Conservation (phyloP, 2,888 invertebrate genomes). For the Drosophila fulvimacula region DNA sequence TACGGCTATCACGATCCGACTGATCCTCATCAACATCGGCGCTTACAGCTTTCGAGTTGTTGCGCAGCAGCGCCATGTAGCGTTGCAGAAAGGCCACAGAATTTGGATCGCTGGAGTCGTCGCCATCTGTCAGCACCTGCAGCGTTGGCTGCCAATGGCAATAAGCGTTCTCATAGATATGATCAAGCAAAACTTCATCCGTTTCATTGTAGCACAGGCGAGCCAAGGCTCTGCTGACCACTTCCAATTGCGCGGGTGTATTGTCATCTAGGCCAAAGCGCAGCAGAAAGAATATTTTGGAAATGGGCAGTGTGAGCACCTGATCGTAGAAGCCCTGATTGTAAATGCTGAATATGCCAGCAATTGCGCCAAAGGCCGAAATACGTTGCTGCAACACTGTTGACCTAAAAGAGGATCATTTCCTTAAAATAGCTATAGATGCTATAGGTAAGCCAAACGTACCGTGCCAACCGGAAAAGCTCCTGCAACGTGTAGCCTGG, state of each 20-base stretch:
- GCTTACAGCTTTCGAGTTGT: slow-evolving; percentile 69
- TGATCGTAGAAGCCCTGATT: slow-evolving; percentile 91
- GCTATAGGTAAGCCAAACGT: not conserved
- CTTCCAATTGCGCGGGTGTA: slow-evolving; percentile 89
- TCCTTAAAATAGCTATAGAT: fast-evolving
- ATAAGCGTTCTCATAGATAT: slow-evolving; percentile 88
- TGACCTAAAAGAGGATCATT: slow-evolving; percentile 85
- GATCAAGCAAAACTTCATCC: slow-evolving; percentile 91
- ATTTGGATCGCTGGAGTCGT: slow-evolving; percentile 79
- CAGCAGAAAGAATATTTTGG: slow-evolving; percentile 91
- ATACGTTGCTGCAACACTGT: slow-evolving; percentile 93
- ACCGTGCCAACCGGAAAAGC: slow-evolving; percentile 91
- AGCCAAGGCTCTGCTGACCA: slow-evolving; percentile 91
- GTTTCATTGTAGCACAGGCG: slow-evolving; percentile 90
- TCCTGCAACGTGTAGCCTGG: slow-evolving; percentile 97
- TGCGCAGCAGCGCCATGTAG: slow-evolving; percentile 85
- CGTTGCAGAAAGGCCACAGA: slow-evolving; percentile 86
- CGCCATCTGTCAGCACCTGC: slow-evolving; percentile 81
- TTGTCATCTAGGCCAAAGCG: slow-evolving; percentile 95
- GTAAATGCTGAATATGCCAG: slow-evolving; percentile 90
- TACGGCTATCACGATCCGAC: slow-evolving; percentile 85
- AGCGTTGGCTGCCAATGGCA: slow-evolving; percentile 88
- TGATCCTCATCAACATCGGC: slow-evolving; percentile 81
- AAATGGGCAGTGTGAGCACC: slow-evolving; percentile 90
- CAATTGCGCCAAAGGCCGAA: slow-evolving; percentile 91